Evolutionary conservation across 2,113 vertebrate genomes (phyloP).

Genomic region (Meriones unguiculatus): DNA sequence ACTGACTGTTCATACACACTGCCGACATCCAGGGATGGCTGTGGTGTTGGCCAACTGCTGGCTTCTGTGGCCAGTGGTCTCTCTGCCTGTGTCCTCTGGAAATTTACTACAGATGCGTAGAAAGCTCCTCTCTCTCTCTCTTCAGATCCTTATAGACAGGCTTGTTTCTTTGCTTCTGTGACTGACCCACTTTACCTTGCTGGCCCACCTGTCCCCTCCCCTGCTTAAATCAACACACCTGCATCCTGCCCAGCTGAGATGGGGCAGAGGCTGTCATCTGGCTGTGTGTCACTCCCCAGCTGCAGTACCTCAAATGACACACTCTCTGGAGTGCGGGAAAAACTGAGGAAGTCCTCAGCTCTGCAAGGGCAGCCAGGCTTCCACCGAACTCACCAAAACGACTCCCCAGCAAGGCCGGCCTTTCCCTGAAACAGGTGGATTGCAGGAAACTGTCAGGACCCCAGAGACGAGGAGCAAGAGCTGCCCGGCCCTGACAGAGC

Average conservation of each 20-base stretch:
- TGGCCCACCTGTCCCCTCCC: not conserved
- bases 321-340: not conserved
- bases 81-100: not conserved
- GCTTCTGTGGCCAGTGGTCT: not conserved
- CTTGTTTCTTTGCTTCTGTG: not conserved
- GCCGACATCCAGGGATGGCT: not conserved
- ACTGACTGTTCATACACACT: not conserved
- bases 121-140: not conserved
- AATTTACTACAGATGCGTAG: not conserved
- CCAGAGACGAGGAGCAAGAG: not conserved
- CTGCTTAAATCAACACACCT: slow-evolving; percentile 45
- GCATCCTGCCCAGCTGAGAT: slow-evolving; percentile 32
- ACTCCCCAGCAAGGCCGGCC: not conserved
- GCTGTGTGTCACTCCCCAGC: not conserved
- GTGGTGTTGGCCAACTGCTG: not conserved
- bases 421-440: slow-evolving; percentile 26
- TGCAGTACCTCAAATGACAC: not conserved
- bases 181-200: not conserved
- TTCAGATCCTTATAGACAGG: not conserved
- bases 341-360: not conserved
- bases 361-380: not conserved
- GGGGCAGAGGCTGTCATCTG: not conserved
- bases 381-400: not conserved
- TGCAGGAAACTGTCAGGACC: not conserved
- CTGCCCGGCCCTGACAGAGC: not conserved